A percentile compares a stretch with the other conserved stretches of the same genome.
Evolutionary conservation across 2,888 invertebrate genomes (phyloP).

Genomic region (Podotricha telesiphe): DNA sequence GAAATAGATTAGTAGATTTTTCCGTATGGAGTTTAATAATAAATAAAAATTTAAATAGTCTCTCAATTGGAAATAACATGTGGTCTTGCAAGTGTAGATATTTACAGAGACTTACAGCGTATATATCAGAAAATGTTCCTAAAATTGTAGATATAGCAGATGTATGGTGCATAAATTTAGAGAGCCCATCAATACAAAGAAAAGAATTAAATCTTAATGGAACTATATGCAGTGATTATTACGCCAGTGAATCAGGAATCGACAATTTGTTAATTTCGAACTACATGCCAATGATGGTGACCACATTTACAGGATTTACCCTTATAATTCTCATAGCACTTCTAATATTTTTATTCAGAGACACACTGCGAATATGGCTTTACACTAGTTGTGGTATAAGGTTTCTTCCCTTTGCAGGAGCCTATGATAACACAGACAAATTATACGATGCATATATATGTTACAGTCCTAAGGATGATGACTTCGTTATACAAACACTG

Average conservation of each 20-base stretch:
- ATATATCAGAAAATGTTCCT: conserved; percentile 90
- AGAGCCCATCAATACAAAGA: conserved; percentile 86
- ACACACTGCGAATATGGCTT: conserved; percentile 93
- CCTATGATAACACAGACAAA: conserved; percentile 92
- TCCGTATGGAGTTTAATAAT: conserved; percentile 88
- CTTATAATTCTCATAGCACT: conserved; percentile 90
- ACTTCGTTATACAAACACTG: conserved; percentile 93
- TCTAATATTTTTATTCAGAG: conserved; percentile 92
- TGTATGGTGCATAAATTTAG: conserved; percentile 90
- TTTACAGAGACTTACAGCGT: conserved; percentile 91
- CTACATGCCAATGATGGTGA: conserved; percentile 92
- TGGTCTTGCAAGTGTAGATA: conserved; percentile 97
- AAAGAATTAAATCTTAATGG: conserved; percentile 92
- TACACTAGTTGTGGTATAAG: conserved; percentile 93
- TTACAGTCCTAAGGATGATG: conserved; percentile 96
- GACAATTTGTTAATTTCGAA: conserved; percentile 92
- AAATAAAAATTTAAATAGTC: conserved; percentile 86
- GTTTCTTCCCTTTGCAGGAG: conserved; percentile 88
- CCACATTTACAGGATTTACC: conserved; percentile 89
- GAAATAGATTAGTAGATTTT: conserved; percentile 91
- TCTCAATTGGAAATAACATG: conserved; percentile 92
- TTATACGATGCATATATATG: conserved; percentile 96
- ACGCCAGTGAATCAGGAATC: conserved; percentile 90
- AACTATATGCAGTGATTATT: conserved; percentile 93
- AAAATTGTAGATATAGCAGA: conserved; percentile 90